Conservation (phyloP, 2,888 invertebrate genomes). For the Tinea pellionella region DNA sequence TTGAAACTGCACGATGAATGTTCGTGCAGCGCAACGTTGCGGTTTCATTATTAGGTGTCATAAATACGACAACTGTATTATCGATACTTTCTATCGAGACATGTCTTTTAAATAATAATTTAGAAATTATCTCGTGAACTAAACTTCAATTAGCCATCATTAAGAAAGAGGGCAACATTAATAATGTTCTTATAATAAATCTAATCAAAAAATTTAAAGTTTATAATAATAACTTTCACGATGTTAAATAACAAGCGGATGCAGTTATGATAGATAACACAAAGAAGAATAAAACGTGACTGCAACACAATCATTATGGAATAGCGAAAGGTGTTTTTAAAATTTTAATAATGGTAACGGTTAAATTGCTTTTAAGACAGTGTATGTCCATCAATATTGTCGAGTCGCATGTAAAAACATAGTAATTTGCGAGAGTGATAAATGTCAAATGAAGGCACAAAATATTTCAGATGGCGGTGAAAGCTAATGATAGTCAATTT, state of each 20-base stretch:
- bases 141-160: background rate
- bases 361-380: constrained; percentile 28
- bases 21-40: background rate
- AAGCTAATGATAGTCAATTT: background rate
- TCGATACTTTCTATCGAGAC: background rate
- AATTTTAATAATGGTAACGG: constrained; percentile 44
- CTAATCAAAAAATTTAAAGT: constrained; percentile 37
- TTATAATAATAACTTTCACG: constrained; percentile 49
- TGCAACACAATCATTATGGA: constrained; percentile 47
- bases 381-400: constrained; percentile 9
- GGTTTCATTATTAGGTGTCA: constrained; percentile 3
- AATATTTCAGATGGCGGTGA: background rate
- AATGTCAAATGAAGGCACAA: background rate
- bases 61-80: constrained; percentile 1
- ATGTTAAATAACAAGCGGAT: constrained; percentile 37
- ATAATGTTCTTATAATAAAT: constrained; percentile 21
- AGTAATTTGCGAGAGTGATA: constrained; percentile 5
- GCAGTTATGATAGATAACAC: constrained; percentile 36
- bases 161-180: background rate
- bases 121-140: background rate
- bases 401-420: background rate
- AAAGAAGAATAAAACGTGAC: constrained; percentile 40
- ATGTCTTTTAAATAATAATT: background rate
- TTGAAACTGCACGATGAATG: constrained; percentile 20
- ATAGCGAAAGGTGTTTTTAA: constrained; percentile 48